phyloP scores from a whole-genome alignment of 2,888 invertebrate genomes.

The Agrotis puta region DNA sequence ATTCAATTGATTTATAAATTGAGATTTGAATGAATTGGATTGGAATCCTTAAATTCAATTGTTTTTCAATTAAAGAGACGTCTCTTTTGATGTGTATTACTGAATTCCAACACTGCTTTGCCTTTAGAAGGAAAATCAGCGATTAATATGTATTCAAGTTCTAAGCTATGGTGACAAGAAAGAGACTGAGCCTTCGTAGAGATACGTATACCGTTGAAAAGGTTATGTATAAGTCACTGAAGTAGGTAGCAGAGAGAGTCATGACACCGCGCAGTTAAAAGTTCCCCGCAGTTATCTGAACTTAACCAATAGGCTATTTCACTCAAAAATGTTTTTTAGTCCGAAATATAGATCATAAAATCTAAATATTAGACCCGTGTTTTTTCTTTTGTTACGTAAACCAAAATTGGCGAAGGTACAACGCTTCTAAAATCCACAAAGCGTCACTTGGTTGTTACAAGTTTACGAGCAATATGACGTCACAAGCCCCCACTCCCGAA shows the following conservation, averaged over 20 bases:
- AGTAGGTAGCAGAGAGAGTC: not conserved
- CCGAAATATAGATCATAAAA: too few species aligned
- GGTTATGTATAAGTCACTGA: not conserved
- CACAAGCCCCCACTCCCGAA: too few species aligned
- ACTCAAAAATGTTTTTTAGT: too few species aligned
- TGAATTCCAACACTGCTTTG: conserved; percentile 45
- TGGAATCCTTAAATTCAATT: conserved; percentile 57
- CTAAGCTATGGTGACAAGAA: conserved; percentile 4
- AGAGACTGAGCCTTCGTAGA: not conserved
- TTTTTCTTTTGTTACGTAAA: too few species aligned
- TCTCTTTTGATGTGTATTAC: conserved; percentile 44
- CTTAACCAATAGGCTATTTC: too few species aligned
- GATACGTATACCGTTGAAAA: not conserved
- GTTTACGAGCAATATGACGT: too few species aligned
- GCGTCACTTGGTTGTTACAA: too few species aligned
- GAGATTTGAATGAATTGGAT: conserved; percentile 52
- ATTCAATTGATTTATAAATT: conserved; percentile 63
- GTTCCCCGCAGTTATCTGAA: too few species aligned
- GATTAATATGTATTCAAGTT: conserved; percentile 33
- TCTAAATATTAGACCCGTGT: too few species aligned
- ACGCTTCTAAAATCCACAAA: too few species aligned
- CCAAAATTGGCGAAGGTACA: too few species aligned
- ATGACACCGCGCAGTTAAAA: too few species aligned
- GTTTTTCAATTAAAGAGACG: conserved; percentile 34
- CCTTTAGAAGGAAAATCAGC: conserved; percentile 48